A percentile compares a stretch with the other conserved stretches of the same genome.
phyloP scores from a whole-genome alignment of 2,113 vertebrate genomes.

The Chaetura pelagica region DNA sequence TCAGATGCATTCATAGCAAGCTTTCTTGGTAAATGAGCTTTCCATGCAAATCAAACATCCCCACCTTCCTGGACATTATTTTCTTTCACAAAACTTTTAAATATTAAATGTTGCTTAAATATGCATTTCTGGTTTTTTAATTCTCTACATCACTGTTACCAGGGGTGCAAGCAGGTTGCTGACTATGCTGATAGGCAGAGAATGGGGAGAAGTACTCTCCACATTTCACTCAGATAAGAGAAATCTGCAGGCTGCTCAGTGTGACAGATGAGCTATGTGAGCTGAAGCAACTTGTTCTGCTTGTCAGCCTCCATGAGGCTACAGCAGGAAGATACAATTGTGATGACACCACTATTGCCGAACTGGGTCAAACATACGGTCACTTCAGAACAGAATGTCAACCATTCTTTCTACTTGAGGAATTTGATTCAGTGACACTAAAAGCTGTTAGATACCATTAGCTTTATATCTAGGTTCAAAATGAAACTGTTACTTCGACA shows the following conservation, averaged over 20 bases:
- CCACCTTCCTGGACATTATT: not conserved
- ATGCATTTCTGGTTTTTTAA: not conserved
- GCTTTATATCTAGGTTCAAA: constrained; percentile 34
- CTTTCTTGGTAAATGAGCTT: not conserved
- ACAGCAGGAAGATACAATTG: constrained; percentile 60
- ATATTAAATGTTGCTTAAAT: not conserved
- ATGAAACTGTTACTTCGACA: constrained; percentile 27
- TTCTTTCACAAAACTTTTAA: not conserved
- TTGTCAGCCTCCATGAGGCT: constrained; percentile 74
- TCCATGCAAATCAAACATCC: not conserved
- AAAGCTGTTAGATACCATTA: constrained; percentile 65
- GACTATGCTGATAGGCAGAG: constrained; percentile 33
- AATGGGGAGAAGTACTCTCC: not conserved
- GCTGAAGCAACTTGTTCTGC: constrained; percentile 74
- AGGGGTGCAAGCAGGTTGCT: not conserved
- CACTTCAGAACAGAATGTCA: constrained; percentile 73
- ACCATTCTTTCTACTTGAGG: constrained; percentile 56
- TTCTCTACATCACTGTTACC: not conserved
- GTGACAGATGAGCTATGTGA: constrained; percentile 75
- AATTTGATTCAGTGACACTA: constrained; percentile 67
- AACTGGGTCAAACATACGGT: constrained; percentile 76
- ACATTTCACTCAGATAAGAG: constrained; percentile 72
- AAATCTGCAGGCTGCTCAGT: constrained; percentile 70
- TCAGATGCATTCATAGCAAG: not conserved
- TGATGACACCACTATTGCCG: constrained; percentile 63